A percentile compares a stretch with the other conserved stretches of the same genome.
Conservation (phyloP, 2,888 invertebrate species). For the Cataglyphis livida region DNA sequence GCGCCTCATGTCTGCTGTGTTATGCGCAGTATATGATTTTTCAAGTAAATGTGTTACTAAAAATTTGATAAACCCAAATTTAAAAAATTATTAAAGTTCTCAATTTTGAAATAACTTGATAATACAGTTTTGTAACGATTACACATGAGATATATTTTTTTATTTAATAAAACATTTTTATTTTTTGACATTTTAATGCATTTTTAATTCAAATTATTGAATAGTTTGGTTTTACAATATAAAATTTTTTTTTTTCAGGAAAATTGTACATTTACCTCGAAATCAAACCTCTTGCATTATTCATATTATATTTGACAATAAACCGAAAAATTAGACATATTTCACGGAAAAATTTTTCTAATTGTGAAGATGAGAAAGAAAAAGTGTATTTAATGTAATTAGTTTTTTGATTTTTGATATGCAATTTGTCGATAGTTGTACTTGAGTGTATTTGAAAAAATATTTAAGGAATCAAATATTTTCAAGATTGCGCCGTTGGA, state of each 20-base stretch:
- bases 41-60: no score
- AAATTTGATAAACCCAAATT: no score
- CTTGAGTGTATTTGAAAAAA: conserved; percentile 35
- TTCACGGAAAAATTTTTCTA: conserved; percentile 21
- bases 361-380: background rate
- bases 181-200: background rate
- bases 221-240: background rate
- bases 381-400: conserved; percentile 18
- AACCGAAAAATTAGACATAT: background rate
- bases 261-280: no score
- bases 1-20: no score
- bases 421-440: conserved; percentile 57
- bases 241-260: background rate
- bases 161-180: background rate
- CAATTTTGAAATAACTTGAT: background rate
- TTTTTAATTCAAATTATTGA: conserved; percentile 21
- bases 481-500: conserved; percentile 30
- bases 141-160: background rate
- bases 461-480: conserved; percentile 57
- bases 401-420: conserved; percentile 46
- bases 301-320: background rate
- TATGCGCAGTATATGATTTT: no score
- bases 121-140: background rate
- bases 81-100: no score
- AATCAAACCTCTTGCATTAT: background rate